Evolutionary conservation across 2,888 invertebrate species (phyloP).

Genomic region (Nasonia oneida): DNA sequence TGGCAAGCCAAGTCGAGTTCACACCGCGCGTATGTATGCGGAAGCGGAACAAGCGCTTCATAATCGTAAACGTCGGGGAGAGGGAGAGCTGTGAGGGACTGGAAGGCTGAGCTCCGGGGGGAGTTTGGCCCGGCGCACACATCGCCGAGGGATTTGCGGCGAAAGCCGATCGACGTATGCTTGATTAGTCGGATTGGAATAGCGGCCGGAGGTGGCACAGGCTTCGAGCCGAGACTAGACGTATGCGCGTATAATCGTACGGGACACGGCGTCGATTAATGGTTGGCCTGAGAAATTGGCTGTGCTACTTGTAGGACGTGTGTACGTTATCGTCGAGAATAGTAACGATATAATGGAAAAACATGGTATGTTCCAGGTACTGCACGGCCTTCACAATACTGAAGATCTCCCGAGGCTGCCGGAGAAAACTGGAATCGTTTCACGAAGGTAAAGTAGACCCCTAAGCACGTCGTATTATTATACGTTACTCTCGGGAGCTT

Average conservation of each 20-base stretch:
- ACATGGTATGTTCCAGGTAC: constrained; percentile 50
- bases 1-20: background rate
- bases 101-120: background rate
- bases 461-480: background rate
- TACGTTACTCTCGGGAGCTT: background rate
- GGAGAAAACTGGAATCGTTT: constrained; percentile 57
- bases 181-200: constrained; percentile 42
- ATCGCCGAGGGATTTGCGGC: constrained; percentile 20
- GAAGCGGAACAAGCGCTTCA: constrained; percentile 16
- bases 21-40: background rate
- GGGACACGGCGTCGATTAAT: constrained; percentile 31
- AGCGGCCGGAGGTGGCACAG: background rate
- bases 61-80: constrained; percentile 45
- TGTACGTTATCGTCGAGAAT: background rate
- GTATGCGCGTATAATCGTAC: background rate
- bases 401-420: constrained; percentile 60
- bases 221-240: background rate
- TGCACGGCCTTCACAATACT: constrained; percentile 61
- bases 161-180: constrained; percentile 45
- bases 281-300: constrained; percentile 29
- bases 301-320: background rate
- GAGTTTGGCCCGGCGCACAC: background rate
- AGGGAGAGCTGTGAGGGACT: background rate
- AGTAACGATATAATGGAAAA: background rate
- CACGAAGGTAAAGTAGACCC: constrained; percentile 56